Evolutionary conservation across 1,140 invertebrate species (phyloP), one percentile per base, ranked within the genome.

Genomic region (Parasteatoda tepidariorum): DNA sequence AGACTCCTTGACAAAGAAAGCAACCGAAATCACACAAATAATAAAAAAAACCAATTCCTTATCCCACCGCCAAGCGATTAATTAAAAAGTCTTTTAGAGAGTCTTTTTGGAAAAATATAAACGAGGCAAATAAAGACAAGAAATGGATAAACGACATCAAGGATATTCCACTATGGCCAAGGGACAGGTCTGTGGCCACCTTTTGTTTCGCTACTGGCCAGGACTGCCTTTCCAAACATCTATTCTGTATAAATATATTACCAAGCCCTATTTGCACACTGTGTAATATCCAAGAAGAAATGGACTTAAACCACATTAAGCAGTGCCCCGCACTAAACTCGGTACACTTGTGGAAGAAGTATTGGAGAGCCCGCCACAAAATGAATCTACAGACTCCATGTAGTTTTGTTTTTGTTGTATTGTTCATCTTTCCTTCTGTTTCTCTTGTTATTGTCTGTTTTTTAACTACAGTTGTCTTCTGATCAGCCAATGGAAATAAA

Each of bases 11-110:
- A n/a, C 55, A 59, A 59, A 59, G 55, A 59, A 41, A 41, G 38
- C 38, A 41, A 41, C 13, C 38, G 13, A 41, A 41, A 41, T 41
- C 13, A 41, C 13, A 41, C 55, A 59, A 7, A 59, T 59, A 59
- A n/a, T n/a, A n/a, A n/a, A 6, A n/a, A 9, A 59, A 59, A 59
- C 15, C 5, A 59, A 59, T 59, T 59, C 55, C 55, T n/a, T 59
- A 9, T 24, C n/a, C 6, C n/a, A 59, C 55, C 55, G 18, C 55
- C 5, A 7, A 59, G n/a, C 55, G 22, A 24, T 59, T 59, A 59
- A 59, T 59, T 7, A n/a, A 59, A 59, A n/a, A 24, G n/a, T 59
- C 55, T n/a, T 59, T 59, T n/a, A 59, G 55, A 59, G 55, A 59
- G 18, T 5, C 5, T 59, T 59, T 4, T 59, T 59, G 55, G 55